A percentile compares a stretch with the other conserved stretches of the same genome.
These are phyloP conservation scores for Epirrhoe tristata DNA, from an alignment of 2,888 invertebrate genomes.

Conservation along the genomic window DNA sequence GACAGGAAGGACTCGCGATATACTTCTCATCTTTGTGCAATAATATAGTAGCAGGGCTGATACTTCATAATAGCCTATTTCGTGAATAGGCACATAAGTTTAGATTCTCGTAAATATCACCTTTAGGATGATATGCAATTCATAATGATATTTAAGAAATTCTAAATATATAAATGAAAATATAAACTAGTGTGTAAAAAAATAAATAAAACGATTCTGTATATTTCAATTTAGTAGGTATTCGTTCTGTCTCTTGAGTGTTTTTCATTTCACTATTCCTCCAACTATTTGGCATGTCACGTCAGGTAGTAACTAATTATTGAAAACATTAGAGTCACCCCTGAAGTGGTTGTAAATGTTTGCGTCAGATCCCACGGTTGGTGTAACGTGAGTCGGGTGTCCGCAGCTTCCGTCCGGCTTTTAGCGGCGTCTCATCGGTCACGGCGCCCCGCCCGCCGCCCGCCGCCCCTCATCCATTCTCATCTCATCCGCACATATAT, in stretches of 20 bases:
- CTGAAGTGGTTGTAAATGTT: slow-evolving; percentile 60
- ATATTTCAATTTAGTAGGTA: too few relatives aligned
- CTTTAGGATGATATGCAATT: too few relatives aligned
- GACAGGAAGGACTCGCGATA: slow-evolving; percentile 74
- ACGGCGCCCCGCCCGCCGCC: slow-evolving; percentile 56
- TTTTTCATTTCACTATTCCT: too few relatives aligned
- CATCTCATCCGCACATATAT: slow-evolving; percentile 52
- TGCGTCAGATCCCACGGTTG: slow-evolving; percentile 79
- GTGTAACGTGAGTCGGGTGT: slow-evolving; percentile 80
- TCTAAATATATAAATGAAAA: too few relatives aligned
- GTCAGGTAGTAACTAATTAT: background rate
- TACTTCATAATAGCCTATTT: slow-evolving; percentile 27
- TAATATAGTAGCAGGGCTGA: slow-evolving; percentile 72
- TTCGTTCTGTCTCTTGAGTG: too few relatives aligned
- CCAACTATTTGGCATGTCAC: too few relatives aligned
- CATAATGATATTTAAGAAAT: too few relatives aligned
- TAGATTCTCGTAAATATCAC: background rate
- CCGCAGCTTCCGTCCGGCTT: slow-evolving; percentile 85
- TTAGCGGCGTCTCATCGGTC: slow-evolving; percentile 81
- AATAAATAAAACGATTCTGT: too few relatives aligned
- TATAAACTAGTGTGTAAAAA: too few relatives aligned
- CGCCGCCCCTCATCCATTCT: slow-evolving; percentile 56
- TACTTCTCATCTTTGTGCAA: slow-evolving; percentile 76
- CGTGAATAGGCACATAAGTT: background rate
- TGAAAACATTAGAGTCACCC: slow-evolving; percentile 53